Conservation (phyloP, 2,888 invertebrate species). For the Thecocarcelia acutangulata region DNA sequence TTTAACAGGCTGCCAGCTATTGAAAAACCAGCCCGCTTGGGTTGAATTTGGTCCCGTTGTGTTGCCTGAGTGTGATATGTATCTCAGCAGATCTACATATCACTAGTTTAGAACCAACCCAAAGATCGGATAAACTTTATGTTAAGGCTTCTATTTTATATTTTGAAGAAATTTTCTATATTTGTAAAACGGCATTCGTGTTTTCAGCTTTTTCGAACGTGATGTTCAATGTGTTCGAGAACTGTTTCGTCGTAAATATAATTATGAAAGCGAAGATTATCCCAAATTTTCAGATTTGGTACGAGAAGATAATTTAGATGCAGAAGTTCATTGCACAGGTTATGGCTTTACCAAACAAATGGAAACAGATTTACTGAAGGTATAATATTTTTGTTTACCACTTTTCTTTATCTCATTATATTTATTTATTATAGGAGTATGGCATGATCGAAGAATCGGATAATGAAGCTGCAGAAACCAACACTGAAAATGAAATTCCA, state of each 20-base stretch:
- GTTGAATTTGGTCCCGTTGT: too few species aligned
- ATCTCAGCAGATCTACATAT: too few species aligned
- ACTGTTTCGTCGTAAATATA: constrained; percentile 94
- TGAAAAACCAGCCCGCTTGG: too few species aligned
- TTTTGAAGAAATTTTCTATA: too few species aligned
- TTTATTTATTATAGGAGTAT: constrained; percentile 80
- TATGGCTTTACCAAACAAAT: constrained; percentile 93
- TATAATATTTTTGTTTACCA: constrained; percentile 69
- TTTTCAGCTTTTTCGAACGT: constrained; percentile 91
- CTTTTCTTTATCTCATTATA: background rate
- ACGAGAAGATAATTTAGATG: constrained; percentile 91
- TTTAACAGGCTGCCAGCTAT: too few species aligned
- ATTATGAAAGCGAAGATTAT: constrained; percentile 91
- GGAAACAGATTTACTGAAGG: constrained; percentile 87
- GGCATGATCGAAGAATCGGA: constrained; percentile 82
- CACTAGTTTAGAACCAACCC: too few species aligned
- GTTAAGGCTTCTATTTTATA: too few species aligned
- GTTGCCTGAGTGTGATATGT: too few species aligned
- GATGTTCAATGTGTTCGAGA: constrained; percentile 96
- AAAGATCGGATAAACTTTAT: too few species aligned
- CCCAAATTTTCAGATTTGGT: constrained; percentile 90
- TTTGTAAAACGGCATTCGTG: too few species aligned
- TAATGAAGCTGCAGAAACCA: constrained; percentile 73
- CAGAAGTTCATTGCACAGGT: constrained; percentile 95
- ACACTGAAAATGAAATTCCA: constrained; percentile 72